These are phyloP conservation scores for Glaucopsyche alexis DNA, from an alignment of 2,888 invertebrate species.

Conservation along the genomic window DNA sequence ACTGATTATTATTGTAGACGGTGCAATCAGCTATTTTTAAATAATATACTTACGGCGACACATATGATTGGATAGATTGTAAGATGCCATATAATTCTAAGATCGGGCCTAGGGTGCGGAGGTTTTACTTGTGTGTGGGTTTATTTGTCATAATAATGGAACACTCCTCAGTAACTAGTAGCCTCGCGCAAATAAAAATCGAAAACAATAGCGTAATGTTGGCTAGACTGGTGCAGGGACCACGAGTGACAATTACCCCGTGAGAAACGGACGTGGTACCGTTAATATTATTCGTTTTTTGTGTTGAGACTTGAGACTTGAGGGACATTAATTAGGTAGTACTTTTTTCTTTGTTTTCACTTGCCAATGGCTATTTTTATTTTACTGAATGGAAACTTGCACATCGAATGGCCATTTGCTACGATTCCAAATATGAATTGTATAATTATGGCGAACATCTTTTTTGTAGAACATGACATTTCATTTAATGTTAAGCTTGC, in stretches of 20 bases:
- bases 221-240: conserved; percentile 38
- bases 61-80: neutral
- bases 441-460: neutral
- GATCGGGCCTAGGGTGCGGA: neutral
- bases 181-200: conserved; percentile 35
- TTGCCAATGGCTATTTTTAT: neutral
- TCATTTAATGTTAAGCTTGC: neutral
- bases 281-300: conserved; percentile 46
- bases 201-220: conserved; percentile 40
- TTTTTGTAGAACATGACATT: conserved; percentile 8
- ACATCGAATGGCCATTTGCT: neutral
- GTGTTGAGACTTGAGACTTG: too few species aligned
- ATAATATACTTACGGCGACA: neutral
- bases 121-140: neutral
- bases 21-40: neutral
- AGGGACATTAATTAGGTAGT: conserved; percentile 11
- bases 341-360: conserved; percentile 24
- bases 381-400: neutral
- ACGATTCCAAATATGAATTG: conserved; percentile 16
- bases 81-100: conserved; percentile 2
- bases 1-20: neutral
- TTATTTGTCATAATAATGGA: conserved; percentile 13
- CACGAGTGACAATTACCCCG: conserved; percentile 45
- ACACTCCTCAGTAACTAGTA: conserved; percentile 28
- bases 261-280: conserved; percentile 55